Evolutionary conservation across 2,113 vertebrate species (phyloP).

Genomic region (Phrynosoma blainvillii): DNA sequence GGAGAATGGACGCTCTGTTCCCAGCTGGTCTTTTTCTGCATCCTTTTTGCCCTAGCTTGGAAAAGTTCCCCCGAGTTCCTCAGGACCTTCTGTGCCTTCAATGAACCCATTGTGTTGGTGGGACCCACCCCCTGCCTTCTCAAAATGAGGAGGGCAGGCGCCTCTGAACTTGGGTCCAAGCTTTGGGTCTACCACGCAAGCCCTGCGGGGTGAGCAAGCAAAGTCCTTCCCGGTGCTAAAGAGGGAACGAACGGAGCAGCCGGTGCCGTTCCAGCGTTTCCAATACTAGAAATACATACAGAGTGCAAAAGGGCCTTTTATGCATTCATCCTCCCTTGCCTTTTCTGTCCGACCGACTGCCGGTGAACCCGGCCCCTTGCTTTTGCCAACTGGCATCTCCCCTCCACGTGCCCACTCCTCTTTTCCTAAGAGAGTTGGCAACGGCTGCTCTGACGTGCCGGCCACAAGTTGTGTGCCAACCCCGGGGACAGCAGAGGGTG

Average conservation of each 20-base stretch:
- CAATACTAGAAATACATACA: too few species aligned
- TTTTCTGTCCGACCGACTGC: background rate
- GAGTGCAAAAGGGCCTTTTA: background rate
- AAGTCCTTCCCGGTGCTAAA: background rate
- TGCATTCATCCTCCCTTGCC: too few species aligned
- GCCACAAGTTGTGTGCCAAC: background rate
- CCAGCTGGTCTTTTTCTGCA: background rate
- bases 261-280: background rate
- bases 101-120: conserved; percentile 21
- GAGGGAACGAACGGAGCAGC: fast-evolving
- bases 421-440: background rate
- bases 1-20: conserved; percentile 32
- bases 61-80: background rate
- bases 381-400: background rate
- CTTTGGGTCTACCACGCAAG: background rate
- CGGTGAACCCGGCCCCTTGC: background rate
- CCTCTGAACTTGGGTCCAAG: background rate
- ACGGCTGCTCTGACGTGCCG: background rate
- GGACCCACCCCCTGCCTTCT: background rate
- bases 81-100: background rate
- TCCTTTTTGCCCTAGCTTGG: background rate
- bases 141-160: background rate
- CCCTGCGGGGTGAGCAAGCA: too few species aligned
- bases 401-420: background rate
- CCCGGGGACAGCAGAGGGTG: background rate